Evolutionary conservation across 2,113 vertebrate genomes (phyloP).

Genomic region (Coptodon bakossiorum): DNA sequence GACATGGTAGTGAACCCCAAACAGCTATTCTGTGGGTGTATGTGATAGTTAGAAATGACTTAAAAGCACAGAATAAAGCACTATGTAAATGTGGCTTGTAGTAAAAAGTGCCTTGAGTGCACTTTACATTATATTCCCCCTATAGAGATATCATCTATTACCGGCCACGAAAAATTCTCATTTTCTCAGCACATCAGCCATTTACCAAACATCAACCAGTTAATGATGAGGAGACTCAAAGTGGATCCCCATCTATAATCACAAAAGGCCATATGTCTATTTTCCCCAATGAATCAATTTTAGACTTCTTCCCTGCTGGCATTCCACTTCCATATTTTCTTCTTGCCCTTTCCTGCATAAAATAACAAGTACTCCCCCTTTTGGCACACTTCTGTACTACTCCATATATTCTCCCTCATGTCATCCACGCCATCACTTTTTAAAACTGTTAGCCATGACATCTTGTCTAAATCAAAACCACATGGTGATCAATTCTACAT

Average conservation of each 20-base stretch:
- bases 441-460: not conserved
- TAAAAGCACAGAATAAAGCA: not conserved
- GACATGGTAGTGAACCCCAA: not conserved
- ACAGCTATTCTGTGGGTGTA: not conserved
- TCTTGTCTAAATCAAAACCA: not conserved
- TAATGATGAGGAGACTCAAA: not conserved
- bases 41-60: not conserved
- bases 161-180: not conserved
- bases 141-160: not conserved
- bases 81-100: not conserved
- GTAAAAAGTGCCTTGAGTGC: not conserved
- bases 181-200: not conserved
- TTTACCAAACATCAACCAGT: not conserved
- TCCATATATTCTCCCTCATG: not conserved
- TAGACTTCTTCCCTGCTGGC: not conserved
- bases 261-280: not conserved
- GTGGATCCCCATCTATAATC: not conserved
- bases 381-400: not conserved
- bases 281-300: not conserved
- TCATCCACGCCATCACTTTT: rapidly evolving
- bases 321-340: not conserved
- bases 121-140: not conserved
- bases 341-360: not conserved
- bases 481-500: not conserved
- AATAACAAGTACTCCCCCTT: not conserved